Evolutionary conservation across 2,888 invertebrate species (phyloP), one percentile per base, ranked within the genome.

Genomic region (Drosophila ezoana): DNA sequence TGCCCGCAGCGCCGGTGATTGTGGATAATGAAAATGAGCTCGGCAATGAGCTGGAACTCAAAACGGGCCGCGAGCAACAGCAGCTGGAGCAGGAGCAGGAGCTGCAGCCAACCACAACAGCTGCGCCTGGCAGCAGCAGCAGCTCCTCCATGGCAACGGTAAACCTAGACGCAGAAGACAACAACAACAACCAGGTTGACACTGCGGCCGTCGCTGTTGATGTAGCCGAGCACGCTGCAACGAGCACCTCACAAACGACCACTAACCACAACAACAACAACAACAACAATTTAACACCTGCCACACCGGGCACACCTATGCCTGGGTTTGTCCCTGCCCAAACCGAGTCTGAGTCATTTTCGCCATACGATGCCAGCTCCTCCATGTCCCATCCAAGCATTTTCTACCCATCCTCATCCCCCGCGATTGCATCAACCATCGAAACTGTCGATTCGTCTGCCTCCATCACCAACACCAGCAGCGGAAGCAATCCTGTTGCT

Each of bases 161-260:
- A 71, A 88, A 87, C 62, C 53, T 58, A 47, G 59, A 23, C 38
- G 18, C 40, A 41, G 48, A 65, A 54, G 76, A 33, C 60, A 52
- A 56, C 37, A 57, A 63, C 37, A 56, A 45, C 45, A 74, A 72
- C 64, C 75, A 85, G 71, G 73, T 79, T 69, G 80, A 81, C 40
- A 45, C 65, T 35, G 72, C 57, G 45, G 49, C 54, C 57, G 20
- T 52, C 54, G 79, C 64, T 67, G 64, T 88, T 63, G 86, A 79
- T 66, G 58, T 75, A 65, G 77, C 65, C 48, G 75, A 77, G 63
- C 65, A 75, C 71, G 49, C 62, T 70, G 70, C 79, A 66, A 76
- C 72, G 62, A 84, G 73, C 81, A 76, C 73, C 64, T 68, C 79
- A 79, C 79, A 69, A 62, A 79, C 76, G 54, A 74, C 75, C 79